Evolutionary conservation across 2,113 vertebrate species (phyloP).

Genomic region (Fulmarus glacialis): DNA sequence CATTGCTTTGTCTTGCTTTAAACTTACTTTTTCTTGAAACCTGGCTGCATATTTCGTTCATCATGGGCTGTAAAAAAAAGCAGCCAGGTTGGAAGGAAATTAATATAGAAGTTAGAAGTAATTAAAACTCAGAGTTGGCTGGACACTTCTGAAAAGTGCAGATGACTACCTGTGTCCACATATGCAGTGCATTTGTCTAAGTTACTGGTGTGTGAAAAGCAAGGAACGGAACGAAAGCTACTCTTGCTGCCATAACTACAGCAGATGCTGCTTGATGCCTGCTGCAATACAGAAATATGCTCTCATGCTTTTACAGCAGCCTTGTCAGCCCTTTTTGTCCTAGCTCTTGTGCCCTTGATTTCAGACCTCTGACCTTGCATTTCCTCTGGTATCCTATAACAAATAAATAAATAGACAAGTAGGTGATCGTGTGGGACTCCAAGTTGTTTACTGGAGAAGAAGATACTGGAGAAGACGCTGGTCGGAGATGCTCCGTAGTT

Average conservation of each 20-base stretch:
- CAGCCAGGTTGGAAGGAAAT: constrained; percentile 39
- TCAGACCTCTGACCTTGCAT: background rate
- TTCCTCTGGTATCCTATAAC: background rate
- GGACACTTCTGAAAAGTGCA: constrained; percentile 49
- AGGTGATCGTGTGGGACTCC: background rate
- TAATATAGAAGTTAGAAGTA: constrained; percentile 13
- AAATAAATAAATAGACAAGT: background rate
- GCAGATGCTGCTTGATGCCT: constrained; percentile 55
- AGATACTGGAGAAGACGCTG: background rate
- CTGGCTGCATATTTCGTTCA: background rate
- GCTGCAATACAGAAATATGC: constrained; percentile 4
- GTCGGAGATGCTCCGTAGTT: background rate
- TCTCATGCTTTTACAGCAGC: background rate
- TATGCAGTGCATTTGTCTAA: constrained; percentile 56
- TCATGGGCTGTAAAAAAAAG: background rate
- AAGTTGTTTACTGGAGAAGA: background rate
- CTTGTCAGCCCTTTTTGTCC: background rate
- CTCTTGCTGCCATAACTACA: constrained; percentile 33
- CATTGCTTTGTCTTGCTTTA: background rate
- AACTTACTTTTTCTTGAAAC: background rate
- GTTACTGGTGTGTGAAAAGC: constrained; percentile 55
- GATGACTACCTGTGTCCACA: constrained; percentile 67
- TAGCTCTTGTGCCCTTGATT: background rate
- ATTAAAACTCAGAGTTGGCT: constrained; percentile 60
- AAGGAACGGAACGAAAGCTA: background rate